These are phyloP conservation scores for Rhineura floridana DNA, from an alignment of 2,113 vertebrate genomes.

Conservation along the genomic window DNA sequence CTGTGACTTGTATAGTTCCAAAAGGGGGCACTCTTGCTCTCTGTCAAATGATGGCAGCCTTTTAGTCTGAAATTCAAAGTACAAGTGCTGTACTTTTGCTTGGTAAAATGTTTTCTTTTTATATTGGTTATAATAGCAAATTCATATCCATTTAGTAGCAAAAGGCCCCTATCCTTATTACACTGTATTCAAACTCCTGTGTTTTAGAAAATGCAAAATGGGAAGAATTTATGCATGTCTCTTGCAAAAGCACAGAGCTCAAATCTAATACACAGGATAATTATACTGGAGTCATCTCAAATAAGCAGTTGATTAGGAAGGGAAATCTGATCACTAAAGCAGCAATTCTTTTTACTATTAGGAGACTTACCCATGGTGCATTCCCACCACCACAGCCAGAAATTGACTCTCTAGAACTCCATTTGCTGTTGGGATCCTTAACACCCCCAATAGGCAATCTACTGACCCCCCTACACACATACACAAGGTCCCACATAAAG, in stretches of 20 bases:
- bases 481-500: not conserved
- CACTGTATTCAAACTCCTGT: not conserved
- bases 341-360: not conserved
- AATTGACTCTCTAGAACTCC: not conserved
- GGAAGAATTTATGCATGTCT: not conserved
- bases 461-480: no score
- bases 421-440: not conserved
- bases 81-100: conserved; percentile 18
- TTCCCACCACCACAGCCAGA: not conserved
- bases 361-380: not conserved
- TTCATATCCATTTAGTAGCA: not conserved
- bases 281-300: not conserved
- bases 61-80: conserved; percentile 42
- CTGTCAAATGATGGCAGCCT: conserved; percentile 51
- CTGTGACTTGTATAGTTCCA: conserved; percentile 72
- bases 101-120: not conserved
- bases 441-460: not conserved
- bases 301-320: not conserved
- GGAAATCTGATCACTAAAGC: not conserved
- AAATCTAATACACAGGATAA: not conserved
- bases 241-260: not conserved
- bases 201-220: not conserved
- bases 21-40: conserved; percentile 89
- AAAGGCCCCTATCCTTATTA: not conserved
- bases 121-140: not conserved